A percentile compares a stretch with the other conserved stretches of the same genome.
Evolutionary conservation across 2,888 invertebrate species (phyloP).

Genomic region (Tanytarsus gracilentus): DNA sequence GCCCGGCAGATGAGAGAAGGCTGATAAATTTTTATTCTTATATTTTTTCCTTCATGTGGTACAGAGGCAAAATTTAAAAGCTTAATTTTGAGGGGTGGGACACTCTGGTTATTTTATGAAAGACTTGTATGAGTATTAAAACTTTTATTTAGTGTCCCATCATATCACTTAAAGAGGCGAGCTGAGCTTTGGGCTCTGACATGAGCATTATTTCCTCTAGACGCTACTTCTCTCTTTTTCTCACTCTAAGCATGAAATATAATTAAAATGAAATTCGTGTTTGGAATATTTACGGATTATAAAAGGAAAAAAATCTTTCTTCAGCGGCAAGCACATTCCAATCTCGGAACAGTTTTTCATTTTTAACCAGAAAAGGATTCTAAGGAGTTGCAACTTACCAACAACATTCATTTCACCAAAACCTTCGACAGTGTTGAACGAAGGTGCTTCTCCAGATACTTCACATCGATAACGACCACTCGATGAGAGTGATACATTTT

Average conservation of each 20-base stretch:
- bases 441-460: slow-evolving; percentile 61
- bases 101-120: neutral
- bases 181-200: neutral
- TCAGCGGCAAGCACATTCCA: slow-evolving; percentile 30
- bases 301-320: no score
- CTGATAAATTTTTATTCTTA: no score
- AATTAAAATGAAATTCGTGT: slow-evolving; percentile 26
- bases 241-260: slow-evolving; percentile 3
- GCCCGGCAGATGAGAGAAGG: no score
- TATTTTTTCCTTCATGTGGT: neutral
- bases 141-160: no score
- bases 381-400: slow-evolving; percentile 47
- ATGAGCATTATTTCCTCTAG: neutral
- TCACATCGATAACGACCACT: slow-evolving; percentile 60
- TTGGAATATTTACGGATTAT: slow-evolving; percentile 15
- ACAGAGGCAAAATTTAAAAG: no score
- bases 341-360: slow-evolving; percentile 29
- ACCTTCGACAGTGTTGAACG: slow-evolving; percentile 59
- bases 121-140: no score
- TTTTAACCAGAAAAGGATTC: neutral
- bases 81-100: neutral
- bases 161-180: no score
- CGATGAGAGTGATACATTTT: slow-evolving; percentile 54
- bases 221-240: neutral
- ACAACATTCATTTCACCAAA: slow-evolving; percentile 59